Base-by-base conservation (phyloP, 2,888 invertebrate species). In the Hirtodrosophila cameraria region DNA sequence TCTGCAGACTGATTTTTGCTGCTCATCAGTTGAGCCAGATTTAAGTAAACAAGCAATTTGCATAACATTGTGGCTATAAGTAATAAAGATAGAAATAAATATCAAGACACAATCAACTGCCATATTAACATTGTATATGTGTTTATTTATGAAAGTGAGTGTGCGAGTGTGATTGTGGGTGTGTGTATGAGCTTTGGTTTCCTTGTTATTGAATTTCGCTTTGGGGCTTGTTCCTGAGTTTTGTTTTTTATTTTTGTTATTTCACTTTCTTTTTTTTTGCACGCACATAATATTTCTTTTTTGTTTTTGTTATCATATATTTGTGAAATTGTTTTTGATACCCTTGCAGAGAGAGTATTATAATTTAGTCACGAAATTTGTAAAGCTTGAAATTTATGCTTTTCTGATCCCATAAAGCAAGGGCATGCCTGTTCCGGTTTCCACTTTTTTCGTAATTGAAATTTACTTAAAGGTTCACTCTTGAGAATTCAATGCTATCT, bases 21-120 rank as follows among this genome's bases (percentile, higher is more conserved):
- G 4, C 11, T 23, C 16, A 35, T 16, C 28, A 15, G 23, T 36
- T 23, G 16, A 8, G 12, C n/a, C 25, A 20, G 27, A 28, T 33
- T 59, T 41, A 30, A 54, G 67, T 55, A 71, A 74, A 67, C 74
- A 72, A 64, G 41, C 54, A 28, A 83, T 81, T 81, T 81, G 77
- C 86, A 83, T 83, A 81, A 62, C 62, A 53, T 46, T 57, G 67
- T 83, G 86, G n/a, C n/a, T 83, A 79, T 86, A 65, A 74, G 80
- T 66, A 65, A 81, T 83, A 80, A 67, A 68, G 53, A 75, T 67
- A 31, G 43, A 63, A 30, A 54, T 45, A 30, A 41, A 53, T 69
- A 82, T 75, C 80, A 48, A 72, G 45, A 25, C 54, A 33, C 35
- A 31, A 58, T 36, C 63, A 59, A 53, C 42, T 39, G 70, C 42